Conservation (phyloP, 2,113 vertebrate species). For the Pycnonotus jocosus region DNA sequence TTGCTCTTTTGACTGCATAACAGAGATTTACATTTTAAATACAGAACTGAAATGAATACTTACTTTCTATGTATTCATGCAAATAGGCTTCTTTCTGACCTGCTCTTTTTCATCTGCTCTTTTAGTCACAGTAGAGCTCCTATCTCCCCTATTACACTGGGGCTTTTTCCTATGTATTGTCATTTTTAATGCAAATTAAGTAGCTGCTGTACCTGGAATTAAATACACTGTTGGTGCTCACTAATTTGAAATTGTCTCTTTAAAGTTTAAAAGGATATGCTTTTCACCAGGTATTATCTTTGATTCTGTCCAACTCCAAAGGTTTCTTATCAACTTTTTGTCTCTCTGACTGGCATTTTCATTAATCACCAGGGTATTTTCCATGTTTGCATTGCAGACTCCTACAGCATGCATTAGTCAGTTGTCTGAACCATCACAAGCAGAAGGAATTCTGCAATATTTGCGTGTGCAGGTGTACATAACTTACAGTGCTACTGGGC, state of each 20-base stretch:
- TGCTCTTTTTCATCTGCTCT: neutral
- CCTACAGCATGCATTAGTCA: neutral
- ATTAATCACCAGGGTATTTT: neutral
- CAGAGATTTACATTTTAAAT: neutral
- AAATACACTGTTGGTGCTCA: neutral
- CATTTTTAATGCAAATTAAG: constrained; percentile 25
- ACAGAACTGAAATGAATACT: neutral
- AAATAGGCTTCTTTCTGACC: neutral
- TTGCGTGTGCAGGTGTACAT: neutral
- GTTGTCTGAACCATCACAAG: neutral
- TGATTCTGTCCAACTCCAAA: neutral
- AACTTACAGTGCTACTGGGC: neutral
- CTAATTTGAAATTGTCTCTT: neutral
- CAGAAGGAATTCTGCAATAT: neutral
- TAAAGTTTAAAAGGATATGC: neutral
- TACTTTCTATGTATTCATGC: neutral
- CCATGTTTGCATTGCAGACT: neutral
- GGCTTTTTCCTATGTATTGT: neutral
- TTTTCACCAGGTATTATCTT: neutral
- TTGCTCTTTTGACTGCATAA: neutral
- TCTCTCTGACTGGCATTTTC: neutral
- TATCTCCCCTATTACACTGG: neutral
- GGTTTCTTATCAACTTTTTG: neutral
- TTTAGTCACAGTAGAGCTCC: neutral
- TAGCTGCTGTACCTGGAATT: neutral